These are phyloP conservation scores for Erythrolamprus reginae DNA, from an alignment of 2,113 vertebrate species.

Conservation along the genomic window DNA sequence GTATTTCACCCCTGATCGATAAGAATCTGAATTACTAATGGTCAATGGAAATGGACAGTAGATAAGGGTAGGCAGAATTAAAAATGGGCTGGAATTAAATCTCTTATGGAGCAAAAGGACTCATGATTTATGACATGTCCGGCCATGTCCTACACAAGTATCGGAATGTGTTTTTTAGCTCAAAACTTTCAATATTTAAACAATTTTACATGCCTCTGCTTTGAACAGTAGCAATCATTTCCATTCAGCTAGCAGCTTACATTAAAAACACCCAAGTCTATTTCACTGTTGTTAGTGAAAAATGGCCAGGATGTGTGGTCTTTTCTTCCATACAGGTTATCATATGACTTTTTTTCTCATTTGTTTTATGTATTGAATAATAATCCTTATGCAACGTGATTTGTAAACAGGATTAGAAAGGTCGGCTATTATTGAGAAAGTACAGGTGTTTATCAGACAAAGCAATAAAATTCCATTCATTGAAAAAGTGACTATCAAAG, in stretches of 20 bases:
- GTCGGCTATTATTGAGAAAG: neutral
- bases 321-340: neutral
- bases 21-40: neutral
- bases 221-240: neutral
- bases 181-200: neutral
- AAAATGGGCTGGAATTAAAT: neutral
- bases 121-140: neutral
- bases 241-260: neutral
- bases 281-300: neutral
- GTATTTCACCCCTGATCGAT: too few relatives aligned
- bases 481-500: neutral
- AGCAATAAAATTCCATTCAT: neutral
- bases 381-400: neutral
- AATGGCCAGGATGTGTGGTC: neutral
- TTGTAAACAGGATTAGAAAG: neutral
- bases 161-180: neutral
- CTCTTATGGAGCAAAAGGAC: neutral
- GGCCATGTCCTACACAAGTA: neutral
- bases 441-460: neutral
- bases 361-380: neutral
- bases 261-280: neutral
- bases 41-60: neutral
- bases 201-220: neutral
- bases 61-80: neutral
- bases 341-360: neutral